These are phyloP conservation scores for Tadarida brasiliensis DNA, from an alignment of 2,797 vertebrate species.

Conservation along the genomic window DNA sequence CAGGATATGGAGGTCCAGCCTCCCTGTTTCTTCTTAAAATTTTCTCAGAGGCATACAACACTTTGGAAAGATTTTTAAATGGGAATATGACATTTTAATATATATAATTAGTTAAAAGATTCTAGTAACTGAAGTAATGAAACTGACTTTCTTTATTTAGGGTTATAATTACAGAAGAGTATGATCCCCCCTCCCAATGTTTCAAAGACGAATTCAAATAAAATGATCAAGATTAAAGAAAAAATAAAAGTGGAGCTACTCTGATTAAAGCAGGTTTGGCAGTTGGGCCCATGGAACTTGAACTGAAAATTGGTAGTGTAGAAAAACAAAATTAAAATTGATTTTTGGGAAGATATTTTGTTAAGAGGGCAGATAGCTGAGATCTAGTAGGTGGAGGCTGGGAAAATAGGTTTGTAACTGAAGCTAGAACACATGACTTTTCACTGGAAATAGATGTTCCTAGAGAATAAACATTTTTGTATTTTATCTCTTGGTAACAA, in stretches of 20 bases:
- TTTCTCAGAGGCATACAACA: conserved; percentile 64
- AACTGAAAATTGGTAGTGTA: conserved; percentile 41
- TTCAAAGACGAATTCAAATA: conserved; percentile 59
- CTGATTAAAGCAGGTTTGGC: neutral
- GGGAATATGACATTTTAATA: conserved; percentile 50
- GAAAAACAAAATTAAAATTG: conserved; percentile 48
- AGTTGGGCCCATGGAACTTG: neutral
- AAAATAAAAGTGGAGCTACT: neutral
- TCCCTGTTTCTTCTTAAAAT: conserved; percentile 40
- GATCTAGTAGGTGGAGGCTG: conserved; percentile 46
- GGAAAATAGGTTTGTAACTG: conserved; percentile 64
- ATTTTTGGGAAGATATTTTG: conserved; percentile 61
- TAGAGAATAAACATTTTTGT: conserved; percentile 50
- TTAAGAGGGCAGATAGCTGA: conserved; percentile 45
- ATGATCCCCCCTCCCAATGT: neutral
- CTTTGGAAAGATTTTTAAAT: conserved; percentile 64
- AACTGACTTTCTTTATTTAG: conserved; percentile 44
- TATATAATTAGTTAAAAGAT: conserved; percentile 38
- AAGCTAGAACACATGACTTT: conserved; percentile 58
- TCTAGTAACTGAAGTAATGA: conserved; percentile 58
- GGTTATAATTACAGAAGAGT: conserved; percentile 22
- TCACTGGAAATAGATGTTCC: conserved; percentile 64
- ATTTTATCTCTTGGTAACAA: conserved; percentile 57
- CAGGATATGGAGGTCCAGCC: conserved; percentile 46
- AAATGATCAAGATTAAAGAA: conserved; percentile 55